Conservation (phyloP, 1,140 invertebrate genomes). For the Hycleus phaleratus region DNA sequence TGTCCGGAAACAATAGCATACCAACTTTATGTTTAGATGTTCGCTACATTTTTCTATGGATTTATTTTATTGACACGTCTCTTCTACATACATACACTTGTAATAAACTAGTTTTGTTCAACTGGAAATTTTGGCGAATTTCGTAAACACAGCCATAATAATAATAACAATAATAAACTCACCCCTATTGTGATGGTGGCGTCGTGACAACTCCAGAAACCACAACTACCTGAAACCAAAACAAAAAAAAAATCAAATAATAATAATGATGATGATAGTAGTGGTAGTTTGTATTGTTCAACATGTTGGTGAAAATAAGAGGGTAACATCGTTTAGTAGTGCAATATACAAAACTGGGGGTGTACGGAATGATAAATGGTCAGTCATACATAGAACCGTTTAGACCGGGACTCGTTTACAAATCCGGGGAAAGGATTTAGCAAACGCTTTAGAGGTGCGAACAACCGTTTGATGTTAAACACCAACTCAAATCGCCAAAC, state of each 20-base stretch:
- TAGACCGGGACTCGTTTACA: slow-evolving; percentile 27
- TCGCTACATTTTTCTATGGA: slow-evolving; percentile 26
- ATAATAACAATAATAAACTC: no score
- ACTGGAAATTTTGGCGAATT: no score
- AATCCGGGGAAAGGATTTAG: slow-evolving; percentile 28
- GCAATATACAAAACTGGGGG: background rate
- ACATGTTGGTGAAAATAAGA: no score
- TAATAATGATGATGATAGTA: no score
- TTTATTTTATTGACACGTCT: slow-evolving; percentile 23
- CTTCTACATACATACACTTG: slow-evolving; percentile 19
- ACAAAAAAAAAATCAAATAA: no score
- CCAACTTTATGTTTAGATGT: slow-evolving; percentile 28
- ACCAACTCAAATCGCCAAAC: slow-evolving; percentile 21
- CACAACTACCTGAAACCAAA: no score
- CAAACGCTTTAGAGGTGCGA: slow-evolving; percentile 14
- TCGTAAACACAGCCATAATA: no score
- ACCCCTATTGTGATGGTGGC: no score
- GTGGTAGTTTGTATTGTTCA: no score
- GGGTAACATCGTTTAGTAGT: background rate
- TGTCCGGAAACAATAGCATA: slow-evolving; percentile 24
- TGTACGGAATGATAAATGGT: slow-evolving; percentile 28
- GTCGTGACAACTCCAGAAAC: no score
- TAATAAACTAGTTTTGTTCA: background rate
- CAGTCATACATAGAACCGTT: slow-evolving; percentile 27
- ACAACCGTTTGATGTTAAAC: slow-evolving; percentile 21